Percentiles rank a stretch among this genome's conserved stretches.
phyloP scores from a whole-genome alignment of 2,888 invertebrate species.

The Thereva unica region DNA sequence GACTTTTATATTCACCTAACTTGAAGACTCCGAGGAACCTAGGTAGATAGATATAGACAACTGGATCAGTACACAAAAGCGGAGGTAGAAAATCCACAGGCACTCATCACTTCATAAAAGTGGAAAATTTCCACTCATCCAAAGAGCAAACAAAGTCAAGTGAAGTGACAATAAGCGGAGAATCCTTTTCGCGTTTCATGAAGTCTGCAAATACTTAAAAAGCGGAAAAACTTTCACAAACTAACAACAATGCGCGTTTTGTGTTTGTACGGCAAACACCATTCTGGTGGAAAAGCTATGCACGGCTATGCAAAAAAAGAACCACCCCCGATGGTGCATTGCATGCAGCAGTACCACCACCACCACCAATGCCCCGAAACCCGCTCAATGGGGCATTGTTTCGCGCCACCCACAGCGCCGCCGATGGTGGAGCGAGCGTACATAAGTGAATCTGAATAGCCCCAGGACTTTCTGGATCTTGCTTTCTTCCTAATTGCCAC shows the following conservation, averaged over 20 bases:
- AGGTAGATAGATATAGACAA: no score
- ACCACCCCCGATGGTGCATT: conserved; percentile 12
- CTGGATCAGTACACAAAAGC: not conserved
- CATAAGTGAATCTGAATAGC: conserved; percentile 14
- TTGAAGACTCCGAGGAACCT: no score
- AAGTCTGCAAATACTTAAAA: conserved; percentile 34
- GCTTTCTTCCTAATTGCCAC: conserved; percentile 7
- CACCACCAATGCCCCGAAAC: not conserved
- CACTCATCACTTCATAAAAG: conserved; percentile 30
- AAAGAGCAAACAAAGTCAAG: conserved; percentile 33
- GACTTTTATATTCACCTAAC: no score
- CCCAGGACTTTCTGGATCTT: conserved; percentile 10
- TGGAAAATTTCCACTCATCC: conserved; percentile 34
- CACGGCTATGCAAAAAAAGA: conserved; percentile 4
- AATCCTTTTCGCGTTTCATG: conserved; percentile 30
- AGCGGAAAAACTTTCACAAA: conserved; percentile 34
- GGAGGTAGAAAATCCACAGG: conserved; percentile 21
- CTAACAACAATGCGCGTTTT: conserved; percentile 28
- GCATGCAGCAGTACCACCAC: conserved; percentile 1
- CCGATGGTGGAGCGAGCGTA: not conserved
- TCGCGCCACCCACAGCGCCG: conserved; percentile 1
- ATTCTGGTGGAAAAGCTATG: conserved; percentile 15
- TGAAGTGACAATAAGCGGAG: conserved; percentile 33
- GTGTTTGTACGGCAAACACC: conserved; percentile 25
- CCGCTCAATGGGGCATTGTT: conserved; percentile 29